Percentiles rank a stretch among this genome's conserved stretches.
Conservation (phyloP, 2,888 invertebrate species). For the Tipula vernalis region DNA sequence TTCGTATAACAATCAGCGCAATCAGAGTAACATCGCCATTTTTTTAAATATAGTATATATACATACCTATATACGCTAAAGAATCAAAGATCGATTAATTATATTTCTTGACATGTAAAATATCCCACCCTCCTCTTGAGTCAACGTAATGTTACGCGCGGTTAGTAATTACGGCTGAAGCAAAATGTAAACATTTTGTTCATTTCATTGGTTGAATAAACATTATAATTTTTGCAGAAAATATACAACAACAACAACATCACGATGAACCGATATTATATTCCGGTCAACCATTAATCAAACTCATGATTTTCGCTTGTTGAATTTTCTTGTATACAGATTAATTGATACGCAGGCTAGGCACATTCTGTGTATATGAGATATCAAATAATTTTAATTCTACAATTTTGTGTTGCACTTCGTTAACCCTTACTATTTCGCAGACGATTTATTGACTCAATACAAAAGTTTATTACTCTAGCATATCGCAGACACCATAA, state of each 20-base stretch:
- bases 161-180: not conserved
- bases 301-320: not conserved
- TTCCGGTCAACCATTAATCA: not conserved
- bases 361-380: not conserved
- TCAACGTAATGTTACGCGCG: not conserved
- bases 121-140: not conserved
- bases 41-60: not conserved
- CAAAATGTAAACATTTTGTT: not conserved
- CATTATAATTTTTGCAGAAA: not conserved
- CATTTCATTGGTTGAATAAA: not conserved
- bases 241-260: not conserved
- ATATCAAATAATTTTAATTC: not conserved
- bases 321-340: not conserved
- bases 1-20: not conserved
- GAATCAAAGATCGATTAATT: not conserved
- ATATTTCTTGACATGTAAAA: not conserved
- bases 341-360: not conserved
- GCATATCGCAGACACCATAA: no score
- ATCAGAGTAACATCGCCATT: not conserved
- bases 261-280: not conserved
- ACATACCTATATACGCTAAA: not conserved
- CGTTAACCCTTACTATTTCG: no score
- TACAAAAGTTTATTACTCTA: no score
- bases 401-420: no score
- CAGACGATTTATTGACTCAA: no score